Percentiles rank a stretch among this genome's conserved stretches.
Evolutionary conservation across 2,113 vertebrate genomes (phyloP).

Genomic region (Dicentrarchus labrax): DNA sequence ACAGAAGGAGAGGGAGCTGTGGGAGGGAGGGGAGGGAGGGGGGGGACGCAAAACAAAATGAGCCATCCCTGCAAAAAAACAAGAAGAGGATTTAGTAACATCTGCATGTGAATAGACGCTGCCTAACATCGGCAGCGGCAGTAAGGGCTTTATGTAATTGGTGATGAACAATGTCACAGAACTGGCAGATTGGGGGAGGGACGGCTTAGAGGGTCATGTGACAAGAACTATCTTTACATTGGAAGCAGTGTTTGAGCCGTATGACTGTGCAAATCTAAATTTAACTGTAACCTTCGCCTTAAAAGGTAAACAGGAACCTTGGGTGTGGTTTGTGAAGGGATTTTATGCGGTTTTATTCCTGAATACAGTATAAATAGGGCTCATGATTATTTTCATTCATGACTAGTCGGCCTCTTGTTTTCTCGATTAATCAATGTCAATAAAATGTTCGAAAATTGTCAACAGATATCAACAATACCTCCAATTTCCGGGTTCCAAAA

Average conservation of each 20-base stretch:
- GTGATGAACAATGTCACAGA: constrained; percentile 76
- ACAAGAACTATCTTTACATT: constrained; percentile 30
- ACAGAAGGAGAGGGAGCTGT: constrained; percentile 26
- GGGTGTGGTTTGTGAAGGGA: neutral
- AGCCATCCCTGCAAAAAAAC: constrained; percentile 70
- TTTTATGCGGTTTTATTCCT: neutral
- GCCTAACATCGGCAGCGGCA: constrained; percentile 77
- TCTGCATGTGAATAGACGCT: constrained; percentile 94
- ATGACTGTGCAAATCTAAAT: constrained; percentile 50
- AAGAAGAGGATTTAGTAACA: constrained; percentile 90
- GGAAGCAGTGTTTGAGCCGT: constrained; percentile 24
- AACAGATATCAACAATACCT: neutral
- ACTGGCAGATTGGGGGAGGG: constrained; percentile 46
- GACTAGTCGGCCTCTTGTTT: too few species aligned
- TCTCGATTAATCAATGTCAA: neutral
- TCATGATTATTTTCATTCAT: neutral
- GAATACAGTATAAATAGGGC: neutral
- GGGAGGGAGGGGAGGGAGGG: constrained; percentile 37
- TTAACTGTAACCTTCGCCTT: constrained; percentile 20
- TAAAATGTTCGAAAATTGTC: neutral
- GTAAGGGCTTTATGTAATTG: constrained; percentile 83
- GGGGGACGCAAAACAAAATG: constrained; percentile 61
- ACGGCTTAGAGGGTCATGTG: constrained; percentile 38
- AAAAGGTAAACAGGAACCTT: neutral
- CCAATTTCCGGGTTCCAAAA: neutral